Evolutionary conservation across 2,113 vertebrate species (phyloP).

Genomic region (Acrocephalus kingi): DNA sequence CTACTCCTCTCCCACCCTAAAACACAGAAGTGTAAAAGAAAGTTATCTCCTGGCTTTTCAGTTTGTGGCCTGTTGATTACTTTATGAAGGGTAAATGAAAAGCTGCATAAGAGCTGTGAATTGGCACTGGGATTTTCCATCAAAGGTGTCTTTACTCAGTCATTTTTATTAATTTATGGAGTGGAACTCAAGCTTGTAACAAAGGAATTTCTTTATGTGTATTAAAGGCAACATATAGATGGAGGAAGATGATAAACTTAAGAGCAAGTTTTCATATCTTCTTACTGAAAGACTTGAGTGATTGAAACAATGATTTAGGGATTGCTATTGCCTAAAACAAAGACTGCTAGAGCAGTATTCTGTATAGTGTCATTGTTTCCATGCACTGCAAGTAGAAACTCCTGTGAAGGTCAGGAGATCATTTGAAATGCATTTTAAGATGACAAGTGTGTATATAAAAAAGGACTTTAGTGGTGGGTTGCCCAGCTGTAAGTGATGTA

Average conservation of each 20-base stretch:
- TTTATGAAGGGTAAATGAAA: not conserved
- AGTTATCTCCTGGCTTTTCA: not conserved
- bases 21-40: not conserved
- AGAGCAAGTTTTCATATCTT: not conserved
- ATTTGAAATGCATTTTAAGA: not conserved
- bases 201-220: not conserved
- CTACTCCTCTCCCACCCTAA: not conserved
- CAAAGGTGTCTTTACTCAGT: not conserved
- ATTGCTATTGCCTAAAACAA: not conserved
- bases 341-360: not conserved
- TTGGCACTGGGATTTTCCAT: not conserved
- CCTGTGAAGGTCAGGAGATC: not conserved
- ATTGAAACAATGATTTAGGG: not conserved
- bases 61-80: not conserved
- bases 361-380: accelerated
- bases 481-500: not conserved
- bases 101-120: not conserved
- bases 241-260: not conserved
- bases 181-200: not conserved
- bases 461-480: not conserved
- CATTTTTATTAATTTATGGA: not conserved
- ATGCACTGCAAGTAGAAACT: not conserved
- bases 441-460: not conserved
- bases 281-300: not conserved
- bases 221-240: not conserved